A percentile compares a stretch with the other conserved stretches of the same genome.
Conservation (phyloP, 1,140 invertebrate genomes). For the Sitobion miscanthi region DNA sequence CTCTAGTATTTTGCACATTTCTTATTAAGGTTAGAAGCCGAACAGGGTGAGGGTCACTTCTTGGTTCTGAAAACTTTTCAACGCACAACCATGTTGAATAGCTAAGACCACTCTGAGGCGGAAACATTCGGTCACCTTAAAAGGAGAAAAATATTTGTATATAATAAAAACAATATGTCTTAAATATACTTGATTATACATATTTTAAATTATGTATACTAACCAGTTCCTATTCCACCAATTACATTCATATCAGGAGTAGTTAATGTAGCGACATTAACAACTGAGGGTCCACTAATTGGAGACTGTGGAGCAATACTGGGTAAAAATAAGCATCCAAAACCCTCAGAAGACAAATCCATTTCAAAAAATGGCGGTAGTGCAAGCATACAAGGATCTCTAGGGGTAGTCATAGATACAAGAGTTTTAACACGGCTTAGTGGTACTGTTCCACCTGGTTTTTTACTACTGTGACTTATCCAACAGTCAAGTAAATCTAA, state of each 20-base stretch:
- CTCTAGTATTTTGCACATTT: constrained; percentile 73
- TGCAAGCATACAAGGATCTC: constrained; percentile 66
- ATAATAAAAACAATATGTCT: not conserved
- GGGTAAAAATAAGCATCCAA: constrained; percentile 93
- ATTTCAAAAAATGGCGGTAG: constrained; percentile 96
- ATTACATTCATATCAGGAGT: constrained; percentile 80
- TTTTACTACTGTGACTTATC: constrained; percentile 64
- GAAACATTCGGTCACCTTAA: constrained; percentile 86
- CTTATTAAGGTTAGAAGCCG: constrained; percentile 88
- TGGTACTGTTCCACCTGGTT: constrained; percentile 79
- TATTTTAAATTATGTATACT: constrained; percentile 63
- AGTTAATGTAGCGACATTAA: constrained; percentile 64
- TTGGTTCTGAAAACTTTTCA: constrained; percentile 92
- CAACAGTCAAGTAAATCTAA: constrained; percentile 77
- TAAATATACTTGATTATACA: not conserved
- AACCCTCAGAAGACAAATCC: constrained; percentile 98
- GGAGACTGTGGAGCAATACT: constrained; percentile 90
- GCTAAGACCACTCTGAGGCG: constrained; percentile 91
- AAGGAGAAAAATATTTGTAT: constrained; percentile 57
- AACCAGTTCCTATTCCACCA: constrained; percentile 86
- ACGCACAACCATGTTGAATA: constrained; percentile 97
- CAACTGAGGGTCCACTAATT: constrained; percentile 78
- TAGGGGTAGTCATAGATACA: constrained; percentile 97
- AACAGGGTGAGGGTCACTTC: constrained; percentile 91
- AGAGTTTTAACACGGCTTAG: constrained; percentile 95